A percentile compares a stretch with the other conserved stretches of the same genome.
Evolutionary conservation across 2,888 invertebrate species (phyloP).

Genomic region (Drosophila kokeensis): DNA sequence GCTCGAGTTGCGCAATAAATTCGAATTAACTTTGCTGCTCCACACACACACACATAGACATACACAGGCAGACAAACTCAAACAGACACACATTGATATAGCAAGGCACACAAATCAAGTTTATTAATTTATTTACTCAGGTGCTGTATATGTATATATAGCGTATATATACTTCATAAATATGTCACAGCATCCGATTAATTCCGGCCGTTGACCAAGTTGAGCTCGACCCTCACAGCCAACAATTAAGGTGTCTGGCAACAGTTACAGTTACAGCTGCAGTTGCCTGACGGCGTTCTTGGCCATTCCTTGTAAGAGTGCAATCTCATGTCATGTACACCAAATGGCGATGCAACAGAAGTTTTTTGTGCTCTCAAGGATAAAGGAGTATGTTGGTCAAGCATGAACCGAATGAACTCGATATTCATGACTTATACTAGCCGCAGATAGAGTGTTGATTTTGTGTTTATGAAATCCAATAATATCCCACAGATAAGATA

Average conservation of each 20-base stretch:
- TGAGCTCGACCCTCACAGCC: neutral
- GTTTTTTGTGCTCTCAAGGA: conserved; percentile 16
- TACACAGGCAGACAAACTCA: conserved; percentile 20
- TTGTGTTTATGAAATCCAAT: neutral
- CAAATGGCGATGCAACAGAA: conserved; percentile 21
- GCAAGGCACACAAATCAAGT: conserved; percentile 46
- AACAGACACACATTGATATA: conserved; percentile 31
- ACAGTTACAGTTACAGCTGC: conserved; percentile 13
- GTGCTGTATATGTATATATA: conserved; percentile 1
- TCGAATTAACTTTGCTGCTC: conserved; percentile 69
- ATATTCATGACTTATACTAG: neutral
- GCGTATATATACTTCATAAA: conserved; percentile 33
- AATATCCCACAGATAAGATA: neutral
- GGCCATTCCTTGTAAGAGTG: conserved; percentile 29
- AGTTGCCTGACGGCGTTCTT: conserved; percentile 27
- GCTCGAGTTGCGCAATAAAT: conserved; percentile 60
- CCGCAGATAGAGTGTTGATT: neutral
- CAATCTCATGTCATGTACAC: conserved; percentile 44
- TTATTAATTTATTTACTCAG: conserved; percentile 43
- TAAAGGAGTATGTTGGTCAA: neutral
- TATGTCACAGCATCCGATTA: conserved; percentile 16
- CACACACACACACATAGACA: conserved; percentile 5
- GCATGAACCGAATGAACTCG: neutral
- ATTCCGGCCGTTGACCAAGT: conserved; percentile 17
- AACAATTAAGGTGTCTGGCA: neutral